Evolutionary conservation across 2,888 invertebrate genomes (phyloP).

Genomic region (Agrochola circellaris): DNA sequence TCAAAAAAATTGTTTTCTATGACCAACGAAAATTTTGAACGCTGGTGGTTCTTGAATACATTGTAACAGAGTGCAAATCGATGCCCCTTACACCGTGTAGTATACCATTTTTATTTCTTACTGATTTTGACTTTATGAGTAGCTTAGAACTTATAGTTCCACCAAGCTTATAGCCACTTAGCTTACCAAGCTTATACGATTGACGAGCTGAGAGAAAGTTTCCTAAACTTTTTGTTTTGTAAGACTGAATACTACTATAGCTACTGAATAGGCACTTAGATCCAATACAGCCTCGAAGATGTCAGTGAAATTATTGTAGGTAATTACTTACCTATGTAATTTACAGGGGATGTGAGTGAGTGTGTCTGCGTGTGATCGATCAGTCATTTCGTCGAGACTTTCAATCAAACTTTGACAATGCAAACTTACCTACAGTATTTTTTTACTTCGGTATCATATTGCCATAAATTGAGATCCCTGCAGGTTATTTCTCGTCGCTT

Average conservation of each 20-base stretch:
- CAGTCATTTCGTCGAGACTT: constrained; percentile 1
- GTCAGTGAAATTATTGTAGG: constrained; percentile 9
- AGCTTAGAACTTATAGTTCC: neutral
- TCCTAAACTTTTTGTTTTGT: neutral
- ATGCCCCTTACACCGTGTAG: neutral
- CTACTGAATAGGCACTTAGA: neutral
- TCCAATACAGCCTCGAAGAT: neutral
- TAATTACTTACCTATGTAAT: neutral
- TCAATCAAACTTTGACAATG: constrained; percentile 18
- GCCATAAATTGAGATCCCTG: neutral
- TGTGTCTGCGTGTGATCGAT: neutral
- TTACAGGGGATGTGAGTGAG: neutral
- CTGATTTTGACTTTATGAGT: neutral
- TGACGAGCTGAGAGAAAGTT: neutral
- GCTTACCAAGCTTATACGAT: no score
- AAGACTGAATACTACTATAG: neutral
- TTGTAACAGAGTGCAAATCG: neutral
- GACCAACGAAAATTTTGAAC: neutral
- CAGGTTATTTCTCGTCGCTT: neutral
- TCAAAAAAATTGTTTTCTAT: neutral
- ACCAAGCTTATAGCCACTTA: neutral
- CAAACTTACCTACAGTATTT: neutral
- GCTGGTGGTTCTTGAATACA: neutral
- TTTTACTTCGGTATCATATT: neutral
- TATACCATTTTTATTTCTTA: neutral